A percentile compares a stretch with the other conserved stretches of the same genome.
phyloP scores from a whole-genome alignment of 2,888 invertebrate species.

The Pseudococcus longispinus region DNA sequence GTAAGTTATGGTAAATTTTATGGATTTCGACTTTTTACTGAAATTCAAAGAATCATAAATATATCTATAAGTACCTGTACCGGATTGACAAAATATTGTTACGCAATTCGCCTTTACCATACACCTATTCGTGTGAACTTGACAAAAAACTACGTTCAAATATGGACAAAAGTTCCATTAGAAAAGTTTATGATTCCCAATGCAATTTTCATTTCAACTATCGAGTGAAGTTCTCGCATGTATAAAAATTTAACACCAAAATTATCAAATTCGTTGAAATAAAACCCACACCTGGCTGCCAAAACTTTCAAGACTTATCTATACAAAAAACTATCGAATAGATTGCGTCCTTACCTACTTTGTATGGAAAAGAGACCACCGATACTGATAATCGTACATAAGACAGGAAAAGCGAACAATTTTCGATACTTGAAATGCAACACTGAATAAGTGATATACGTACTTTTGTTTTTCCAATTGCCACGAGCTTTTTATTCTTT shows the following conservation, averaged over 20 bases:
- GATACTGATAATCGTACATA: neutral
- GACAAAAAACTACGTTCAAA: too few relatives aligned
- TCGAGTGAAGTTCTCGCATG: neutral
- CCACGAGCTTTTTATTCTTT: neutral
- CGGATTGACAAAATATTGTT: neutral
- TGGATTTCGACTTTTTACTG: neutral
- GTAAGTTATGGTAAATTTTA: neutral
- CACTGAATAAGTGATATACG: neutral
- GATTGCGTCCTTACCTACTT: neutral
- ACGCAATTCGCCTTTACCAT: neutral
- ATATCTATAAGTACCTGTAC: neutral
- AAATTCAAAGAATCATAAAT: neutral
- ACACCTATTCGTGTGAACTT: too few relatives aligned
- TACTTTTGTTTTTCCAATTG: neutral
- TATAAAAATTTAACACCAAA: neutral
- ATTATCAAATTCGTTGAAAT: neutral
- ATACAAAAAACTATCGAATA: neutral
- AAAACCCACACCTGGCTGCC: neutral
- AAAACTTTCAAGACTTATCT: neutral
- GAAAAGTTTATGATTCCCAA: too few relatives aligned
- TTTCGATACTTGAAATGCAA: neutral
- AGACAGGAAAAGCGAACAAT: neutral
- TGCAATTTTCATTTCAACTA: neutral
- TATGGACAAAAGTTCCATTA: too few relatives aligned
- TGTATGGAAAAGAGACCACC: neutral